Evolutionary conservation across 2,888 invertebrate species (phyloP).

Genomic region (Agrotis clavis): DNA sequence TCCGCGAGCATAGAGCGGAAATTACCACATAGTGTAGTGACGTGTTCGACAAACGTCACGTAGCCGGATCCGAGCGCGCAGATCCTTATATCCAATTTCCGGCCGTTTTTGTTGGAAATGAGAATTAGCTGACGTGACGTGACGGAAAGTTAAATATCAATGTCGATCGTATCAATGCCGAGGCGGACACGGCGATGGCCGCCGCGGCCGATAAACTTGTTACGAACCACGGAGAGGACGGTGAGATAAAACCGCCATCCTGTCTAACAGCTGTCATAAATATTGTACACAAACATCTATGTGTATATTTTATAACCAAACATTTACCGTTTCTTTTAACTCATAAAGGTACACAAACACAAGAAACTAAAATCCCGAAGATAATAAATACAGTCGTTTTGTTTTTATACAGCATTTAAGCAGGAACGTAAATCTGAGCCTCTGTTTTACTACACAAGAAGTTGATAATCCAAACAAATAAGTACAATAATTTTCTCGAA

Average conservation of each 20-base stretch:
- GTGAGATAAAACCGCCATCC: constrained; percentile 52
- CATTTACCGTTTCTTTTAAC: constrained; percentile 48
- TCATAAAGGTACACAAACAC: constrained; percentile 60
- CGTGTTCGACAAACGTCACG: constrained; percentile 91
- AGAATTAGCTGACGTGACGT: constrained; percentile 90
- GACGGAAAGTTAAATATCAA: constrained; percentile 88
- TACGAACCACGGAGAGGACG: constrained; percentile 53
- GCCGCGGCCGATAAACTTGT: constrained; percentile 59
- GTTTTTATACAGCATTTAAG: constrained; percentile 58
- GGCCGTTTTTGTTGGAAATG: constrained; percentile 90
- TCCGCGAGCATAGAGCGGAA: constrained; percentile 89
- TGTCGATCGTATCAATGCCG: constrained; percentile 76
- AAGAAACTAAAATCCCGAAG: constrained; percentile 40
- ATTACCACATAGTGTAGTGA: constrained; percentile 91
- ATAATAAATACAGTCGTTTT: constrained; percentile 59
- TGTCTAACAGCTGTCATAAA: constrained; percentile 60
- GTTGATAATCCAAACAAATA: constrained; percentile 50
- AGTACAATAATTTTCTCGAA: constrained; percentile 65
- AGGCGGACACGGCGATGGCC: constrained; percentile 56
- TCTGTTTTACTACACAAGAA: constrained; percentile 30
- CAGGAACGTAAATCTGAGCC: constrained; percentile 38
- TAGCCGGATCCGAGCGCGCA: constrained; percentile 89
- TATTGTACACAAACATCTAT: constrained; percentile 60
- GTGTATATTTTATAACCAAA: constrained; percentile 59
- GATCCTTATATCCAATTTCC: constrained; percentile 91